Evolutionary conservation across 2,113 vertebrate species (phyloP).

Genomic region (Gallinago jamesoni): DNA sequence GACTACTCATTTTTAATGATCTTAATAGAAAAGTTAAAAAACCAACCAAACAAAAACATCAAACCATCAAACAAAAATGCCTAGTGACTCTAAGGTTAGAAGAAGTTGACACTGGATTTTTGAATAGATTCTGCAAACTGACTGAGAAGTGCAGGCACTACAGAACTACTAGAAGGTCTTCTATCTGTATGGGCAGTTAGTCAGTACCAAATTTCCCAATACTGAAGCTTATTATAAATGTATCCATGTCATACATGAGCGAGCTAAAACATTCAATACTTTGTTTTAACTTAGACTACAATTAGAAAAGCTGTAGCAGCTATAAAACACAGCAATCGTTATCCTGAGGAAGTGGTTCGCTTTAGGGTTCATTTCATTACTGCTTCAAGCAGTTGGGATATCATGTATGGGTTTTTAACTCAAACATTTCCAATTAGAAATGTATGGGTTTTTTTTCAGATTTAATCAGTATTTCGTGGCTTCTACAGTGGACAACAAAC

Average conservation of each 20-base stretch:
- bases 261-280: neutral
- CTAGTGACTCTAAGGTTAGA: neutral
- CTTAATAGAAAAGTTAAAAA: neutral
- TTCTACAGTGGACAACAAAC: neutral
- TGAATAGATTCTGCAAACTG: neutral
- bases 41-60: neutral
- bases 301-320: slow-evolving; percentile 3
- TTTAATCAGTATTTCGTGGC: neutral
- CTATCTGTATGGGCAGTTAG: neutral
- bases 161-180: neutral
- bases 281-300: neutral
- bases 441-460: neutral
- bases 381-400: neutral
- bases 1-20: slow-evolving; percentile 1
- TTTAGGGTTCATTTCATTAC: neutral
- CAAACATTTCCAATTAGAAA: neutral
- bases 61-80: neutral
- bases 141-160: neutral
- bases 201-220: neutral
- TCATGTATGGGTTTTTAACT: neutral
- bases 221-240: neutral
- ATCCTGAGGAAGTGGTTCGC: neutral
- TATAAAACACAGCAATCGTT: neutral
- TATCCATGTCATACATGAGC: neutral
- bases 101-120: slow-evolving; percentile 2